Evolutionary conservation across 2,113 vertebrate species (phyloP).

Genomic region (Pseudorhombus dupliciocellatus): DNA sequence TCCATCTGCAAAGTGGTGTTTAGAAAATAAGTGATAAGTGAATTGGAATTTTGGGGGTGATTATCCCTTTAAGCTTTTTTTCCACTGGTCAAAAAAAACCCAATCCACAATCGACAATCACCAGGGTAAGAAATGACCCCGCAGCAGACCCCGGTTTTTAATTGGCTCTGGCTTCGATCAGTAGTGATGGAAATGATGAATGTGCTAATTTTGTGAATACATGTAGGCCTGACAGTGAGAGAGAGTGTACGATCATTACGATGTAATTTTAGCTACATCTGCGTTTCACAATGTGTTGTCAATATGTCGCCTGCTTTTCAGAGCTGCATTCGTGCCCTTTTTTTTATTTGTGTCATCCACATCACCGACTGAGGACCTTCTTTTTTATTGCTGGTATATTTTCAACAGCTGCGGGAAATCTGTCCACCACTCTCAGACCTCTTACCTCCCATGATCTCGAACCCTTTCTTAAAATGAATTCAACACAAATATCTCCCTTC

Average conservation of each 20-base stretch:
- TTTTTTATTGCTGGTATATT: conserved; percentile 29
- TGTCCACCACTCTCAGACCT: conserved; percentile 13
- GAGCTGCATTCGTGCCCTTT: neutral
- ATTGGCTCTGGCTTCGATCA: too few relatives aligned
- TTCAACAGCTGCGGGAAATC: conserved; percentile 16
- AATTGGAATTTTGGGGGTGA: too few relatives aligned
- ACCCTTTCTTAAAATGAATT: conserved; percentile 32
- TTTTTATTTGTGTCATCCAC: conserved; percentile 9
- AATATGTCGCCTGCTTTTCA: neutral
- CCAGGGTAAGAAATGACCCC: too few relatives aligned
- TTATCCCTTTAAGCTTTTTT: too few relatives aligned
- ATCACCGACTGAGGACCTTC: conserved; percentile 18
- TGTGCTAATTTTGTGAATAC: too few relatives aligned
- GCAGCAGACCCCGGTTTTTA: too few relatives aligned
- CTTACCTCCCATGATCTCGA: conserved; percentile 18
- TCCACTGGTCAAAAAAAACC: too few relatives aligned
- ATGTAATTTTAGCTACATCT: neutral
- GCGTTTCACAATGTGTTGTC: neutral
- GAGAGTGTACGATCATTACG: neutral
- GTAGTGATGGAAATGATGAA: too few relatives aligned
- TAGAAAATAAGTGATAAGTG: too few relatives aligned
- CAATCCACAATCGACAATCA: too few relatives aligned
- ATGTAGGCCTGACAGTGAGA: neutral
- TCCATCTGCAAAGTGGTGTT: too few relatives aligned
- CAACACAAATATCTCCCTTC: conserved; percentile 26